Percentiles rank a stretch among this genome's conserved stretches.
These are phyloP conservation scores for Stichopus horrens DNA, from an alignment of 53 echinoderm and acorn worm species.

Conservation along the genomic window DNA sequence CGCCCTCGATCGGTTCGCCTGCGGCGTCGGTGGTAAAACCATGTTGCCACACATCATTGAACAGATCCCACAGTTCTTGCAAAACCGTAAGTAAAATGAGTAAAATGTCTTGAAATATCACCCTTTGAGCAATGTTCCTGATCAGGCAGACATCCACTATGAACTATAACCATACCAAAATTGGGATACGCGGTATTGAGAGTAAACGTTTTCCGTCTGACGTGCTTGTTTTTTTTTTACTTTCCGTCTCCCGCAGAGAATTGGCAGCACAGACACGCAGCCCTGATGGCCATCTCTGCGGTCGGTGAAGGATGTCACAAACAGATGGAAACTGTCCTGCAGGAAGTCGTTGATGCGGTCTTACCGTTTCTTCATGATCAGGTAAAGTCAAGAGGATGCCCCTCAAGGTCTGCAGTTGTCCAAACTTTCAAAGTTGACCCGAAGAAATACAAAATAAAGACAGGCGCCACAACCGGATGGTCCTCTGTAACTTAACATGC, in stretches of 20 bases:
- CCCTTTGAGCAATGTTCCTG: background rate
- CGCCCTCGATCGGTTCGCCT: constrained; percentile 98
- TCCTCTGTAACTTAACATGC: too few relatives aligned
- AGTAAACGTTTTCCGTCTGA: too few relatives aligned
- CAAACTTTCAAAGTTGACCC: too few relatives aligned
- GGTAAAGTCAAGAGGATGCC: constrained; percentile 49
- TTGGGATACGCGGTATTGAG: too few relatives aligned
- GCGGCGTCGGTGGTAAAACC: constrained; percentile 94
- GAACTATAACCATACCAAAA: too few relatives aligned
- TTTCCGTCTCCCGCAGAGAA: constrained; percentile 49
- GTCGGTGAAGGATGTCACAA: constrained; percentile 98
- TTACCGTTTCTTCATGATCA: constrained; percentile 80
- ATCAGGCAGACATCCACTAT: background rate
- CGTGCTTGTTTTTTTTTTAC: too few relatives aligned
- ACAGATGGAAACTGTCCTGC: constrained; percentile 89
- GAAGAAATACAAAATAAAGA: too few relatives aligned
- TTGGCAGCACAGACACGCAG: constrained; percentile 91
- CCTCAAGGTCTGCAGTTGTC: too few relatives aligned
- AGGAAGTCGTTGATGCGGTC: constrained; percentile 80
- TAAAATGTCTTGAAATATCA: background rate
- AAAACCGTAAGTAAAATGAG: constrained; percentile 66
- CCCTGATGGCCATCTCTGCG: constrained; percentile 97
- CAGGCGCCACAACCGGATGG: too few relatives aligned
- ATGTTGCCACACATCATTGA: constrained; percentile 86
- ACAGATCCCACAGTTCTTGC: constrained; percentile 80